These are phyloP conservation scores for Pomacea canaliculata DNA, from an alignment of 2,888 invertebrate species.

Conservation along the genomic window DNA sequence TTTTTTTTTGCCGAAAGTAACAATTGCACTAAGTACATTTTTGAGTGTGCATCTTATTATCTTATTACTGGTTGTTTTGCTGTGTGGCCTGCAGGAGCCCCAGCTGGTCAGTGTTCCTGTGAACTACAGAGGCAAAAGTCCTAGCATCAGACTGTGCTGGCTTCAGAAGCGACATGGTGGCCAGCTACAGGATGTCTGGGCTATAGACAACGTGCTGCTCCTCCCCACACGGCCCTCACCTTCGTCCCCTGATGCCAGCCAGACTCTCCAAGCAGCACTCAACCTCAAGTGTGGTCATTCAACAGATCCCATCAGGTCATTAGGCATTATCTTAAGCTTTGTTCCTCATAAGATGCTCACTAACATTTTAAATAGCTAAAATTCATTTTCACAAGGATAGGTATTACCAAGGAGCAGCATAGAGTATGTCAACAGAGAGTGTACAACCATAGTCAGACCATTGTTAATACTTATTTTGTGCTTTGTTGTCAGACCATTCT, in stretches of 20 bases:
- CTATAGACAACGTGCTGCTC: constrained; percentile 61
- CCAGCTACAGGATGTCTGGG: constrained; percentile 61
- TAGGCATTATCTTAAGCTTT: not conserved
- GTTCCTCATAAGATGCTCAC: no score
- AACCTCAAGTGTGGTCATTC: constrained; percentile 61
- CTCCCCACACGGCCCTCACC: constrained; percentile 56
- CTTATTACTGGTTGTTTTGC: no score
- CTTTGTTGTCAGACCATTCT: no score
- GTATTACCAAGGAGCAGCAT: no score
- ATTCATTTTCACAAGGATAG: no score
- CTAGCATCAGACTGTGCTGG: constrained; percentile 62
- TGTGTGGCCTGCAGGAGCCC: constrained; percentile 45
- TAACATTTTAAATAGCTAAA: no score
- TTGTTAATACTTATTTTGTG: no score
- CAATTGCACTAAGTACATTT: no score
- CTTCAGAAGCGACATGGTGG: constrained; percentile 64
- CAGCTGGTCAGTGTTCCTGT: constrained; percentile 56
- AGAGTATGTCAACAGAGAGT: no score
- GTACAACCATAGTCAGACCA: no score
- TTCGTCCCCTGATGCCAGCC: constrained; percentile 35
- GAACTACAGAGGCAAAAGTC: constrained; percentile 41
- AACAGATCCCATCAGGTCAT: constrained; percentile 10
- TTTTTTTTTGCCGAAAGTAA: no score
- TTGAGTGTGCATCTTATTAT: no score
- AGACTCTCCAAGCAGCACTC: constrained; percentile 60